These are phyloP conservation scores for Setophaga petechia DNA, from an alignment of 2,113 vertebrate genomes.

Conservation along the genomic window DNA sequence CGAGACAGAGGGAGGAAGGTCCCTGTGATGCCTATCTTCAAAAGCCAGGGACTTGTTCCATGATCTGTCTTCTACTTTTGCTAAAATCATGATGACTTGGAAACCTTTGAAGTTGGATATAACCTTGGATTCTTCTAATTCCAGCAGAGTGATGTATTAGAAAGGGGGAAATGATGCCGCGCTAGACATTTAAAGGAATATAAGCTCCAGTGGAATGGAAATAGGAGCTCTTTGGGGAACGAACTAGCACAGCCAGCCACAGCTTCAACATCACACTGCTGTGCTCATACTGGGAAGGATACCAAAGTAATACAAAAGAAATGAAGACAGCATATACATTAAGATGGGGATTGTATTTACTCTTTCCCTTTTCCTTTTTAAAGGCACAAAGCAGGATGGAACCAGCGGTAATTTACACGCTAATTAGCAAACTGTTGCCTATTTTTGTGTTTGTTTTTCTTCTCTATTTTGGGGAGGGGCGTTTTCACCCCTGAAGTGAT, in stretches of 20 bases:
- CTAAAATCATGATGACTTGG: conserved; percentile 77
- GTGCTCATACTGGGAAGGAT: conserved; percentile 61
- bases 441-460: conserved; percentile 73
- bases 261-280: conserved; percentile 66
- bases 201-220: conserved; percentile 78
- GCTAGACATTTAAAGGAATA: conserved; percentile 78
- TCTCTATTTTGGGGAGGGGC: conserved; percentile 62
- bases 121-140: conserved; percentile 78
- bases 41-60: conserved; percentile 73
- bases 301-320: conserved; percentile 65
- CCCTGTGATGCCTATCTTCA: conserved; percentile 75
- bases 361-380: conserved; percentile 25
- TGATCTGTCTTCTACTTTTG: conserved; percentile 74
- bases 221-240: conserved; percentile 77
- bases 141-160: conserved; percentile 74
- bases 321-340: conserved; percentile 65
- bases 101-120: conserved; percentile 80
- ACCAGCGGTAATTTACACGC: conserved; percentile 76
- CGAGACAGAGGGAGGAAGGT: conserved; percentile 46
- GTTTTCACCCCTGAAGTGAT: conserved; percentile 71
- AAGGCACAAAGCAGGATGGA: conserved; percentile 75
- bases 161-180: conserved; percentile 69
- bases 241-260: conserved; percentile 62
- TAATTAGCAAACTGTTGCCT: conserved; percentile 76
- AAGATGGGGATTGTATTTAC: conserved; percentile 62